phyloP scores from a whole-genome alignment of 2,113 vertebrate species.

The Ptyas mucosa region DNA sequence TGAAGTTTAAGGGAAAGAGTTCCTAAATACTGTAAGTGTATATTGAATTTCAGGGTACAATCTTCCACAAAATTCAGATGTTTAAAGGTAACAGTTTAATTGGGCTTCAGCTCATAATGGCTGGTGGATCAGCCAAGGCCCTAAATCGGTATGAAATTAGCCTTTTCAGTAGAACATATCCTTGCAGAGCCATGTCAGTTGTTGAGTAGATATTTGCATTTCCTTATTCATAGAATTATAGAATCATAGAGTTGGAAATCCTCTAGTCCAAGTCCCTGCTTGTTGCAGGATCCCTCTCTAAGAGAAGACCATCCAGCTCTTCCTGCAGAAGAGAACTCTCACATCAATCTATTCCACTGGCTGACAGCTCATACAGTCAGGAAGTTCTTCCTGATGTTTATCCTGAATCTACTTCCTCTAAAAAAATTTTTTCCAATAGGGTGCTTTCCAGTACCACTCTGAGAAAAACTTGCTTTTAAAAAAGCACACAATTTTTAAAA shows the following conservation, averaged over 20 bases:
- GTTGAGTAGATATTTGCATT: conserved; percentile 24
- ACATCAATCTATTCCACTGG: background rate
- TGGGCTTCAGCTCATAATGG: background rate
- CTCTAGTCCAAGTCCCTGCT: conserved; percentile 19
- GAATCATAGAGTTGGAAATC: background rate
- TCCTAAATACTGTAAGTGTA: background rate
- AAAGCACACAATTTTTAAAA: background rate
- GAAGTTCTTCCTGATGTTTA: background rate
- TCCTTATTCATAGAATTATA: background rate
- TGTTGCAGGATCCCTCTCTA: conserved; percentile 7
- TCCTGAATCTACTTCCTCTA: background rate
- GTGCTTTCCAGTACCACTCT: background rate
- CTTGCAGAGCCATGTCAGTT: background rate
- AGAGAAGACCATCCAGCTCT: background rate
- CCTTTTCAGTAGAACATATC: background rate
- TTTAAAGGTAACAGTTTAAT: background rate
- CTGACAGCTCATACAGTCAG: background rate
- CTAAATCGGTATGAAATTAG: background rate
- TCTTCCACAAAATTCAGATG: background rate
- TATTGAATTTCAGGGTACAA: background rate
- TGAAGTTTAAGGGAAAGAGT: background rate
- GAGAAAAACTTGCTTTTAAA: background rate
- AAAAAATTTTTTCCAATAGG: background rate
- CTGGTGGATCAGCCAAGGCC: background rate
- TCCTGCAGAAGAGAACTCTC: background rate